A percentile compares a stretch with the other conserved stretches of the same genome.
Evolutionary conservation across 53 echinoderm and acorn worm genomes (phyloP).

Genomic region (Henricia sp.): DNA sequence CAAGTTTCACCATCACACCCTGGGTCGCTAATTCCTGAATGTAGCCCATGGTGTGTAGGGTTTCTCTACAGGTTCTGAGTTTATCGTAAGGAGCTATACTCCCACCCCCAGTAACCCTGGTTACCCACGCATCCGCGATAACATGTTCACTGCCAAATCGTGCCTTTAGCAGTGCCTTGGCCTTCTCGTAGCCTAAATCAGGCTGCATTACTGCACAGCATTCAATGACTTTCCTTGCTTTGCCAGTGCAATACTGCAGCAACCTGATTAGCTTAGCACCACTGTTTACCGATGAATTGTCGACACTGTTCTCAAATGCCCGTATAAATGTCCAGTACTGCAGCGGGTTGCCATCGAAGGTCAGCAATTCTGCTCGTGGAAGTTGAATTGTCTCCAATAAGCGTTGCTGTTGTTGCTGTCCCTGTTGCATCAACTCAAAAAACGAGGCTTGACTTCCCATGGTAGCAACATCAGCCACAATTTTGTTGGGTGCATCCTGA

Average conservation of each 20-base stretch:
- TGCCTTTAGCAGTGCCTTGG: slow-evolving; percentile 4
- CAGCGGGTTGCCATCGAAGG: too few species aligned
- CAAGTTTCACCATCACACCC: slow-evolving; percentile 20
- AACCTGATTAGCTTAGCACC: slow-evolving; percentile 25
- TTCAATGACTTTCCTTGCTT: not conserved
- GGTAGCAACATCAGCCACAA: too few species aligned
- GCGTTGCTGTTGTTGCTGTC: too few species aligned
- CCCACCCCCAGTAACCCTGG: slow-evolving; percentile 56
- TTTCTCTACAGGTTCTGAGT: too few species aligned
- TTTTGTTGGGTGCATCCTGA: not conserved
- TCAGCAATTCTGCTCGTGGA: too few species aligned
- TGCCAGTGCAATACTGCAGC: slow-evolving; percentile 25
- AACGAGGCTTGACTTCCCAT: too few species aligned
- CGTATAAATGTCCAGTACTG: too few species aligned
- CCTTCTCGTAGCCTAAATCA: slow-evolving; percentile 29
- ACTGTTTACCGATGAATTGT: too few species aligned
- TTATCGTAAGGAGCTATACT: slow-evolving; percentile 27
- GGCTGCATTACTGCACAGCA: slow-evolving; percentile 44
- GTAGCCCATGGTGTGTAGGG: slow-evolving; percentile 46
- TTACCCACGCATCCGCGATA: slow-evolving; percentile 65
- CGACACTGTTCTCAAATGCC: too few species aligned
- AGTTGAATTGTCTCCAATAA: too few species aligned
- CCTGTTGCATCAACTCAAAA: too few species aligned
- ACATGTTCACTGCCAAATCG: slow-evolving; percentile 20
- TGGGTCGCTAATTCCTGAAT: slow-evolving; percentile 50